Evolutionary conservation across 2,888 invertebrate genomes (phyloP).

Genomic region (Apoderus coryli): DNA sequence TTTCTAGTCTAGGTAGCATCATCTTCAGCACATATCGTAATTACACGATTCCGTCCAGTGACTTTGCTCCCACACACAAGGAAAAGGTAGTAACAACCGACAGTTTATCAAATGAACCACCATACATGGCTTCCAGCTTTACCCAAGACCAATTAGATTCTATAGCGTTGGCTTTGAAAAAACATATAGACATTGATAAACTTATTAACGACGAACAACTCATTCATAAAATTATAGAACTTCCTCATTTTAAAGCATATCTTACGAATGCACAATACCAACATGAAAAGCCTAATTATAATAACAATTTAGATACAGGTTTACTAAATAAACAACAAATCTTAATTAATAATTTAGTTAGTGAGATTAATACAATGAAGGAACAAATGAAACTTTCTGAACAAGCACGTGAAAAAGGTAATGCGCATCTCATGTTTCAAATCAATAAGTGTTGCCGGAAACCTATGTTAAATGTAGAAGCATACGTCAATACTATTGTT

Average conservation of each 20-base stretch:
- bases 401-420: constrained; percentile 15
- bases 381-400: constrained; percentile 33
- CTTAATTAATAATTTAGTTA: constrained; percentile 19
- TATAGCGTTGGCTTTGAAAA: constrained; percentile 27
- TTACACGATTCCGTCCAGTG: constrained; percentile 9
- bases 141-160: constrained; percentile 29
- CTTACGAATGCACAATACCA: too few relatives aligned
- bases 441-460: constrained; percentile 26
- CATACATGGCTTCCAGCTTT: constrained; percentile 23
- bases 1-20: constrained; percentile 23
- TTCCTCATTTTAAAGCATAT: constrained; percentile 24
- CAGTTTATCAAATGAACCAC: too few relatives aligned
- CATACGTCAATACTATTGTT: constrained; percentile 23
- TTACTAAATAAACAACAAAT: constrained; percentile 16
- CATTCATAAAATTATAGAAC: constrained; percentile 27
- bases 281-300: constrained; percentile 5
- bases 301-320: constrained; percentile 9
- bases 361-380: constrained; percentile 40
- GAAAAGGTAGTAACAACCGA: too few relatives aligned
- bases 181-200: constrained; percentile 20
- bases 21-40: constrained; percentile 15
- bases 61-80: constrained; percentile 1
- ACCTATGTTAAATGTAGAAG: constrained; percentile 26
- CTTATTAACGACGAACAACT: constrained; percentile 28
- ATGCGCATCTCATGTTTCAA: constrained; percentile 17